Conservation (phyloP, 2,113 vertebrate genomes). For the Gasterosteus aculeatus region DNA sequence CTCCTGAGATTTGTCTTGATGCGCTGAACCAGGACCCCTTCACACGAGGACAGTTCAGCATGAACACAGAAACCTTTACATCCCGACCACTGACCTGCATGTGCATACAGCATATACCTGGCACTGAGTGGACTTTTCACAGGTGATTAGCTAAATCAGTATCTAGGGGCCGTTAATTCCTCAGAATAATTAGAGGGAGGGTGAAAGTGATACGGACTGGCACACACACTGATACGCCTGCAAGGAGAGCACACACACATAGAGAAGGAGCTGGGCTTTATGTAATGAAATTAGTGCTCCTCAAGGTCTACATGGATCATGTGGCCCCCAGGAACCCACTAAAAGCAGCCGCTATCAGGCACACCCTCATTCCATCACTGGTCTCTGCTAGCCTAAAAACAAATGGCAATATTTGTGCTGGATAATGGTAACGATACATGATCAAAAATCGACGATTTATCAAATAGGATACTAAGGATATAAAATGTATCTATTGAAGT, state of each 20-base stretch:
- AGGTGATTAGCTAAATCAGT: constrained; percentile 42
- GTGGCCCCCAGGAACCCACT: constrained; percentile 61
- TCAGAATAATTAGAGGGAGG: constrained; percentile 56
- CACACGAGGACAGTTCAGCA: neutral
- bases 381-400: constrained; percentile 32
- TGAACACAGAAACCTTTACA: neutral
- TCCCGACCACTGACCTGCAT: constrained; percentile 36
- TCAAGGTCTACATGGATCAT: constrained; percentile 62
- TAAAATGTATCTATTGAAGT: neutral
- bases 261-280: constrained; percentile 54
- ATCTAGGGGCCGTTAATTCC: constrained; percentile 44
- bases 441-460: constrained; percentile 26
- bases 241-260: constrained; percentile 23
- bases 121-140: constrained; percentile 23
- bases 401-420: constrained; percentile 17
- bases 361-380: constrained; percentile 53
- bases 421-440: constrained; percentile 26
- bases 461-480: neutral
- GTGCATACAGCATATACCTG: constrained; percentile 19
- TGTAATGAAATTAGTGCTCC: constrained; percentile 72
- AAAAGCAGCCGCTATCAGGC: constrained; percentile 57
- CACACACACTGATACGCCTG: constrained; percentile 42
- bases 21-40: neutral
- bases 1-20: no score
- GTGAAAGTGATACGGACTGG: constrained; percentile 56